Conservation (phyloP, 64 coral and sea anemone genomes). For the Montipora efflorescens region DNA sequence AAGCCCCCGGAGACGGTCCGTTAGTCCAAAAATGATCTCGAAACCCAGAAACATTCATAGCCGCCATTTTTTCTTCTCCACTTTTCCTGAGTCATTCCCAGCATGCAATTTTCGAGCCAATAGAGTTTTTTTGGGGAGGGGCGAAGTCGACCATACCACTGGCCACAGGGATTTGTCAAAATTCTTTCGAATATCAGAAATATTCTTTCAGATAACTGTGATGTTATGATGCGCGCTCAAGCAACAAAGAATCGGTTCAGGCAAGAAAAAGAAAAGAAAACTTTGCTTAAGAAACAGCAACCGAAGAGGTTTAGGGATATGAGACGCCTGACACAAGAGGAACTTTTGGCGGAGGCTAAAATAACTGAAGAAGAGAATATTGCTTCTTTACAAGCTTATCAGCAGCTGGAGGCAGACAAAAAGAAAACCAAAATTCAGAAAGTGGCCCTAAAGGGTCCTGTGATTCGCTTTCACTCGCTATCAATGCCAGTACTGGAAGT, state of each 20-base stretch:
- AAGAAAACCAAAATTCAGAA: conserved; percentile 95
- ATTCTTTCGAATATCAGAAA: too few relatives aligned
- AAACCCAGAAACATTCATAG: conserved; percentile 39
- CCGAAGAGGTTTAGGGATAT: conserved; percentile 65
- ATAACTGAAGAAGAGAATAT: conserved; percentile 93
- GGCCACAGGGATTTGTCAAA: too few relatives aligned
- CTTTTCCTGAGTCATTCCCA: conserved; percentile 95
- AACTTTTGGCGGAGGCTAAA: conserved; percentile 86
- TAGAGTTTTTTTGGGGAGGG: background rate
- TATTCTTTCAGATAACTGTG: too few relatives aligned
- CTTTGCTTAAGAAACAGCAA: conserved; percentile 67
- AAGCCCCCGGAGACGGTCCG: conserved; percentile 81
- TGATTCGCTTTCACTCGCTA: conserved; percentile 84
- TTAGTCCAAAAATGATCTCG: conserved; percentile 83
- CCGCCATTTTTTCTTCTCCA: conserved; percentile 80
- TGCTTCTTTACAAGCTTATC: conserved; percentile 85
- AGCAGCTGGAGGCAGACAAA: conserved; percentile 87
- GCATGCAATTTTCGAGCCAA: background rate
- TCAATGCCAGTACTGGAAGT: conserved; percentile 94
- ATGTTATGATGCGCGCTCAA: too few relatives aligned
- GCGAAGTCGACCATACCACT: background rate
- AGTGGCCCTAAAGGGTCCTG: conserved; percentile 77
- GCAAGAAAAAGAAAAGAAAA: conserved; percentile 85
- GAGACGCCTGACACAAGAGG: conserved; percentile 89
- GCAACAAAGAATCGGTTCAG: conserved; percentile 80